phyloP scores from a whole-genome alignment of 53 echinoderm and acorn worm genomes.

The Stichopus horrens region DNA sequence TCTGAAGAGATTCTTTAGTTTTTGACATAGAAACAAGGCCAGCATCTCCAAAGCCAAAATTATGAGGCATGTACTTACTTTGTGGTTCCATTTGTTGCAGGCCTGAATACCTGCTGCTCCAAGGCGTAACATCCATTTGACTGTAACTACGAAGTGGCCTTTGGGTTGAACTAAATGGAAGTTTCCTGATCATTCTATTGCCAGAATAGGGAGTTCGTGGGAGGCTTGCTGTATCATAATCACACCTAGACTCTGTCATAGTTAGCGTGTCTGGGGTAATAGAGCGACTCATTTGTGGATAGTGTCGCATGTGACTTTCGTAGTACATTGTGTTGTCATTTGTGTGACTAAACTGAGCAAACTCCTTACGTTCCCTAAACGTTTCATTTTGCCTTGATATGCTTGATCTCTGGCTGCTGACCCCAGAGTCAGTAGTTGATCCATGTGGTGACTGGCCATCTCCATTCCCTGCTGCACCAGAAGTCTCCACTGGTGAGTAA shows the following conservation, averaged over 20 bases:
- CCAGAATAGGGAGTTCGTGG: constrained; percentile 12
- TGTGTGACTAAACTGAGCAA: background rate
- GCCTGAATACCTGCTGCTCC: background rate
- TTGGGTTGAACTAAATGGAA: constrained; percentile 41
- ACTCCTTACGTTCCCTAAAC: background rate
- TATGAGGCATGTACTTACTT: constrained; percentile 18
- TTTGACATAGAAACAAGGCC: constrained; percentile 1
- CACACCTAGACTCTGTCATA: constrained; percentile 25
- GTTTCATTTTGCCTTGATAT: constrained; percentile 28
- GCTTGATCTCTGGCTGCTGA: constrained; percentile 36
- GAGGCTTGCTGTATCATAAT: constrained; percentile 46
- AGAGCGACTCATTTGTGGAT: constrained; percentile 37
- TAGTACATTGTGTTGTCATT: background rate
- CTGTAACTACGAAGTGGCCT: constrained; percentile 44
- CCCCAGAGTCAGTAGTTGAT: constrained; percentile 28
- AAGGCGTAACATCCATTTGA: constrained; percentile 17
- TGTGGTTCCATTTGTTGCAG: background rate
- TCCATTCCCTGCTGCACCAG: background rate
- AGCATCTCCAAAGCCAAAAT: background rate
- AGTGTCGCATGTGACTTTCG: constrained; percentile 22
- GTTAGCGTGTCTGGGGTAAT: constrained; percentile 38
- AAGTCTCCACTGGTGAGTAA: background rate
- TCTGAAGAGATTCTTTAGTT: constrained; percentile 34
- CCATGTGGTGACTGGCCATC: constrained; percentile 29
- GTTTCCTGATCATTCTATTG: background rate